These are phyloP conservation scores for Cirrhinus mrigala DNA, from an alignment of 2,797 vertebrate species.

Conservation along the genomic window DNA sequence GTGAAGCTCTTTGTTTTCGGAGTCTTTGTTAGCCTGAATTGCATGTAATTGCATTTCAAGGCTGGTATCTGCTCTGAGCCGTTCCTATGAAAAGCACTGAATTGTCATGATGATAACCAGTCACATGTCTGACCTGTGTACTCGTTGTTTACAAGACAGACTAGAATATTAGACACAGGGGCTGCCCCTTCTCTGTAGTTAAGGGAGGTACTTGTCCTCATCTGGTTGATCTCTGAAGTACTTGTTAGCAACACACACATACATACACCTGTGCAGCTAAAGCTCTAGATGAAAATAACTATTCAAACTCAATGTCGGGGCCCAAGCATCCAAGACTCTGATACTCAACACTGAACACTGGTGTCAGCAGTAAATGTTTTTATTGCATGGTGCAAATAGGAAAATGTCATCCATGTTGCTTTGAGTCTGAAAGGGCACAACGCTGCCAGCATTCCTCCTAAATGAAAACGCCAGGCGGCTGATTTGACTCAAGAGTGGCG, in stretches of 20 bases:
- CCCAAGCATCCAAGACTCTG: neutral
- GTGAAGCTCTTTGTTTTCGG: constrained; percentile 30
- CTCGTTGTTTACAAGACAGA: neutral
- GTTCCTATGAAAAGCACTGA: constrained; percentile 20
- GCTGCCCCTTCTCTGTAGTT: constrained; percentile 6
- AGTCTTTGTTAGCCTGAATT: constrained; percentile 19
- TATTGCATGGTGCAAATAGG: constrained; percentile 14
- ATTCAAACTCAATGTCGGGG: constrained; percentile 14
- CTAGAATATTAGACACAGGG: constrained; percentile 1
- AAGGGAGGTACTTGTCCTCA: neutral
- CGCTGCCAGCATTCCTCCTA: neutral
- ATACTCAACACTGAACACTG: constrained; percentile 11
- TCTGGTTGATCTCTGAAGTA: neutral
- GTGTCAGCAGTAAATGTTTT: constrained; percentile 29
- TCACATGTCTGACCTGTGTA: constrained; percentile 19
- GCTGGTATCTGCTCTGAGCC: neutral
- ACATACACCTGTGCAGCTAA: constrained; percentile 36
- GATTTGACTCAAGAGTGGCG: neutral
- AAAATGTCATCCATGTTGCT: constrained; percentile 12
- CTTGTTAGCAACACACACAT: neutral
- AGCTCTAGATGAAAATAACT: neutral
- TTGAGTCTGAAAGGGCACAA: constrained; percentile 1
- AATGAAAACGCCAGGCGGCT: neutral
- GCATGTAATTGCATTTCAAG: constrained; percentile 11
- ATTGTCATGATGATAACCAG: constrained; percentile 3